Conservation (phyloP, 35 echinoderm and acorn worm genomes). For the Chiridota heheva region DNA sequence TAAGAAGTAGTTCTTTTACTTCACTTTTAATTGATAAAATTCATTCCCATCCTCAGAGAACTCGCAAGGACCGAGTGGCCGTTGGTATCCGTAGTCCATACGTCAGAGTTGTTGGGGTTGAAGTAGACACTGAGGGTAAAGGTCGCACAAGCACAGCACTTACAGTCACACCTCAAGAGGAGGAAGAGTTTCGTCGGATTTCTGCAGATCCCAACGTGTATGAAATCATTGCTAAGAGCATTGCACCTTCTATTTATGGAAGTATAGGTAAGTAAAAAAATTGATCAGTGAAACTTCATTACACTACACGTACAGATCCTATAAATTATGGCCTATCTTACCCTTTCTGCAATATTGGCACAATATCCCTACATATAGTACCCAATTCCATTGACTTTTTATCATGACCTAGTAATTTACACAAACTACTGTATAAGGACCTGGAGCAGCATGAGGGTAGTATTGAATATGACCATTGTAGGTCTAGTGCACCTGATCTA, state of each 20-base stretch:
- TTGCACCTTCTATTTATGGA: slow-evolving; percentile 98
- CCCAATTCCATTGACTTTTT: too few relatives aligned
- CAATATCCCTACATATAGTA: too few relatives aligned
- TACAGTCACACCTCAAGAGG: slow-evolving; percentile 79
- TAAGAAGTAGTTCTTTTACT: background rate
- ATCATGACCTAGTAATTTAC: too few relatives aligned
- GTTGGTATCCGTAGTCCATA: slow-evolving; percentile 85
- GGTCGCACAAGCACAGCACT: slow-evolving; percentile 67
- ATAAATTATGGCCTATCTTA: too few relatives aligned
- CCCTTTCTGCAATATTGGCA: too few relatives aligned
- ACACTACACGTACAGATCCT: too few relatives aligned
- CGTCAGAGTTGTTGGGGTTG: slow-evolving; percentile 78
- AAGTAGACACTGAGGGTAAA: slow-evolving; percentile 78
- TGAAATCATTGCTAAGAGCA: slow-evolving; percentile 81
- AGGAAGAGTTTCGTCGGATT: slow-evolving; percentile 89
- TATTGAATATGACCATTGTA: too few relatives aligned
- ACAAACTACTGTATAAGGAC: too few relatives aligned
- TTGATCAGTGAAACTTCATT: too few relatives aligned
- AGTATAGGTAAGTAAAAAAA: slow-evolving; percentile 67
- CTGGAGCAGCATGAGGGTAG: too few relatives aligned
- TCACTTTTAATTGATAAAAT: background rate
- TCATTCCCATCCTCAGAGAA: too few relatives aligned
- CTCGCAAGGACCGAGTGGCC: slow-evolving; percentile 68
- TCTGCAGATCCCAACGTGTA: slow-evolving; percentile 85
- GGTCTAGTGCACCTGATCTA: too few relatives aligned